phyloP scores from a whole-genome alignment of 2,797 vertebrate genomes.

The Melanotaenia nigrans region DNA sequence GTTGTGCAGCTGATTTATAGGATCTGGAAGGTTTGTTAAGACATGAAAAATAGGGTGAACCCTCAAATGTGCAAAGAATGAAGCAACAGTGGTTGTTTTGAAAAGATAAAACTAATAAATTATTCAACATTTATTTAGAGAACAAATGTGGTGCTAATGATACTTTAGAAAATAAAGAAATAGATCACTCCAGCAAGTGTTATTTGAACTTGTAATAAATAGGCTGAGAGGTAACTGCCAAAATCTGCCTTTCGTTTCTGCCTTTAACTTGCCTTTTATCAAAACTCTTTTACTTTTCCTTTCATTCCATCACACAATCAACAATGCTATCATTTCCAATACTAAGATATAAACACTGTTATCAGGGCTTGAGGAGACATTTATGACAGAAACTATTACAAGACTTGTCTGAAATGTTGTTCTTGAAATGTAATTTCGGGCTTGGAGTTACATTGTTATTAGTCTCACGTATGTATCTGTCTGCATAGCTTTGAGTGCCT shows the following conservation, averaged over 20 bases:
- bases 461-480: not conserved
- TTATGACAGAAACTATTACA: not conserved
- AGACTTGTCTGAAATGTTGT: not conserved
- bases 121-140: not conserved
- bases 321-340: not conserved
- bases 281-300: too few species aligned
- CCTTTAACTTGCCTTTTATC: too few species aligned
- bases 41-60: not conserved
- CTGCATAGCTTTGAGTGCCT: not conserved
- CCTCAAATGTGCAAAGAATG: too few species aligned
- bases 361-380: not conserved
- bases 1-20: conserved; percentile 65
- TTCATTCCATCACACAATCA: too few species aligned
- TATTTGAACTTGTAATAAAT: not conserved
- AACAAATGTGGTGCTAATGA: not conserved
- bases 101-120: too few species aligned
- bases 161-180: too few species aligned
- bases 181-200: not conserved
- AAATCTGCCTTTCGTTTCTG: too few species aligned
- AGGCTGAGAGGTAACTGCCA: not conserved
- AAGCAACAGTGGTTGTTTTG: too few species aligned
- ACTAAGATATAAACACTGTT: not conserved
- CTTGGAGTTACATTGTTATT: not conserved
- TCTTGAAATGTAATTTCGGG: too few species aligned
- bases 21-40: conserved; percentile 45